phyloP scores from a whole-genome alignment of 2,113 vertebrate species.

The Clarias magur region DNA sequence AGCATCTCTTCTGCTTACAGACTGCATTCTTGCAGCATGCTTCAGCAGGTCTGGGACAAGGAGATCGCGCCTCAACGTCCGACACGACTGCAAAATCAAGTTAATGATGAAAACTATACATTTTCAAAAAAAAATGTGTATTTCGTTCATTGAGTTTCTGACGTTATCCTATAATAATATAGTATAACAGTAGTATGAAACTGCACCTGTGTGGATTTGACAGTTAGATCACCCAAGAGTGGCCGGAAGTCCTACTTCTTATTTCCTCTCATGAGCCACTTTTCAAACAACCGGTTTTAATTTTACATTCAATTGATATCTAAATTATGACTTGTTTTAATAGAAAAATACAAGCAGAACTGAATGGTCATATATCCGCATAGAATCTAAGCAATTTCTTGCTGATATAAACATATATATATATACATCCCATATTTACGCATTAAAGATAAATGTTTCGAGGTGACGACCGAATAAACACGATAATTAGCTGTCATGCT shows the following conservation, averaged over 20 bases:
- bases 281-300: neutral
- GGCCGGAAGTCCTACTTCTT: neutral
- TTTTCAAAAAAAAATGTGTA: too few species aligned
- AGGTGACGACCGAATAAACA: neutral
- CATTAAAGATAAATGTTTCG: neutral
- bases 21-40: conserved; percentile 67
- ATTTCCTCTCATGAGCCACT: neutral
- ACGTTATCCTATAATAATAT: too few species aligned
- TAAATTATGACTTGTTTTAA: neutral
- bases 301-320: neutral
- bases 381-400: neutral
- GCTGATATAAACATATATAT: neutral
- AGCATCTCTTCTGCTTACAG: conserved; percentile 64
- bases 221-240: too few species aligned
- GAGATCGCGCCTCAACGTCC: conserved; percentile 53
- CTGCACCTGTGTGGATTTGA: neutral
- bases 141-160: too few species aligned
- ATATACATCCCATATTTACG: neutral
- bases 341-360: neutral
- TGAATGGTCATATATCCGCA: neutral
- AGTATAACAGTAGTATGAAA: too few species aligned
- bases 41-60: conserved; percentile 60
- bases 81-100: conserved; percentile 62
- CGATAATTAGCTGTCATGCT: neutral
- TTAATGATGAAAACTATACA: neutral